phyloP scores from a whole-genome alignment of 2,888 invertebrate species.

The Melanotus villosus region DNA sequence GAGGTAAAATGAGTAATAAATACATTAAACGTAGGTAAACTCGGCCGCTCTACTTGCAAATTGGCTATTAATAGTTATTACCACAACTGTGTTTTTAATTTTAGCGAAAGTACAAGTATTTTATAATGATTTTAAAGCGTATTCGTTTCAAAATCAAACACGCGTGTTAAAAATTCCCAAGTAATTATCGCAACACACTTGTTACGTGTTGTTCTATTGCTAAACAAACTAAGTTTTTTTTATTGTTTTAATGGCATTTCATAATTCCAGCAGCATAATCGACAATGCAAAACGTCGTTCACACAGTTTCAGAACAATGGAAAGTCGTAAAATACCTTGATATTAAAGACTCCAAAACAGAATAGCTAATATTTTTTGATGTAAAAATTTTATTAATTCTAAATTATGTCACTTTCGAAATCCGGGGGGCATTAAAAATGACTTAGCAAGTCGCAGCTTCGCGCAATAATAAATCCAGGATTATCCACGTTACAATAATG shows the following conservation, averaged over 20 bases:
- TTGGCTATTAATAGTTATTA: not conserved
- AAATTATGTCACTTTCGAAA: not conserved
- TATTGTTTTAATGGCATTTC: constrained; percentile 21
- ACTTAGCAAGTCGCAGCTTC: no score
- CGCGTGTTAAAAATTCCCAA: constrained; percentile 1
- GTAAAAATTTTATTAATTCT: not conserved
- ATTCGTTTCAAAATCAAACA: constrained; percentile 12
- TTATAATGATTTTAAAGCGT: constrained; percentile 15
- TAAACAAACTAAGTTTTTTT: constrained; percentile 3
- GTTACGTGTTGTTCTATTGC: constrained; percentile 17
- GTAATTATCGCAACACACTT: constrained; percentile 10
- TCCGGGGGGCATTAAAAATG: not conserved
- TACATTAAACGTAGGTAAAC: not conserved
- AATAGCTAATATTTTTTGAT: not conserved
- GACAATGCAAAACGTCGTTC: not conserved
- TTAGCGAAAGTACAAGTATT: constrained; percentile 37
- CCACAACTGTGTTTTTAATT: not conserved
- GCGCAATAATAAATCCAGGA: not conserved
- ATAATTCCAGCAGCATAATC: constrained; percentile 8
- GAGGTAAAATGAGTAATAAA: not conserved
- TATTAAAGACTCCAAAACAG: not conserved
- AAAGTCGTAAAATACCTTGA: not conserved
- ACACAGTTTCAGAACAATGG: not conserved
- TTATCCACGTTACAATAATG: not conserved
- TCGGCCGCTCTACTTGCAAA: not conserved